phyloP scores from a whole-genome alignment of 1,140 invertebrate genomes.

The Oryctes rhinoceros region DNA sequence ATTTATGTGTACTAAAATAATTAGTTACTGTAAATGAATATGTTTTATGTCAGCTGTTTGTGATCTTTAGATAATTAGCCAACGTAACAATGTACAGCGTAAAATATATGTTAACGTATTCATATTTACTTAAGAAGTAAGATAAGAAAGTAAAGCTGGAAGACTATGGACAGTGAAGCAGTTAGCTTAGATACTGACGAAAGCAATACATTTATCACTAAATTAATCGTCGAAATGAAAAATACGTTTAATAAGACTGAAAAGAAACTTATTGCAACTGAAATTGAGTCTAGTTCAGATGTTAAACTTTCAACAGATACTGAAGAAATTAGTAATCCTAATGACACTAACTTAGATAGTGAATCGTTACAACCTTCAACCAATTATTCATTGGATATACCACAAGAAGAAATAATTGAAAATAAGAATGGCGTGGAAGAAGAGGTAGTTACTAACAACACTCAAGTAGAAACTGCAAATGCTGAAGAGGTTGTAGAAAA shows the following conservation, averaged over 20 bases:
- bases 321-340: background rate
- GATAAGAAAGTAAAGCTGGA: slow-evolving; percentile 22
- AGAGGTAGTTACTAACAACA: background rate
- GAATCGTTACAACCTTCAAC: background rate
- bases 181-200: slow-evolving; percentile 7
- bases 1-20: slow-evolving; percentile 4
- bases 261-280: slow-evolving; percentile 20
- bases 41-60: background rate
- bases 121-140: slow-evolving; percentile 33
- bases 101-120: background rate
- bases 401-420: background rate
- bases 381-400: background rate
- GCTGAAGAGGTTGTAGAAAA: slow-evolving; percentile 14
- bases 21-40: background rate
- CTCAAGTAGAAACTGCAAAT: background rate
- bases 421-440: background rate
- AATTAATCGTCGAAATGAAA: slow-evolving; percentile 48
- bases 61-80: background rate
- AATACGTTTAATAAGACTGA: slow-evolving; percentile 47
- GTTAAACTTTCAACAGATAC: background rate
- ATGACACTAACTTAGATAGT: background rate
- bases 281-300: background rate
- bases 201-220: slow-evolving; percentile 46
- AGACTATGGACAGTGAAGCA: slow-evolving; percentile 39
- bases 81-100: background rate